Evolutionary conservation across 2,797 vertebrate species (phyloP).

Genomic region (Platyrinchus mystaceus): DNA sequence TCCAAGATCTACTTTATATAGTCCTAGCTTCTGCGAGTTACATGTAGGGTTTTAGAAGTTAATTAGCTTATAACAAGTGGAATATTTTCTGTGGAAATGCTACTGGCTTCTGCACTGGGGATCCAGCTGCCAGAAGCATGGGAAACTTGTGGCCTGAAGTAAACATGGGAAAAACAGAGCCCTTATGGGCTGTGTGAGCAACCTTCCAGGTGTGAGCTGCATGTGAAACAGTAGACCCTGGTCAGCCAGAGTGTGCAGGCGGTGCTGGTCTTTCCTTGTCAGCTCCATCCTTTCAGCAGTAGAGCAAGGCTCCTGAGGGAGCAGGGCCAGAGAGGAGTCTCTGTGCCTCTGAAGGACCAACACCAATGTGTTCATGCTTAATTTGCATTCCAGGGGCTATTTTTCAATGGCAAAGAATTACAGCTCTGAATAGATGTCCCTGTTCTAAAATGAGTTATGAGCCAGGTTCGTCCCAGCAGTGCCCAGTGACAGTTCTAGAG

Average conservation of each 20-base stretch:
- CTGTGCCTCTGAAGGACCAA: background rate
- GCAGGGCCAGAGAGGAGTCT: background rate
- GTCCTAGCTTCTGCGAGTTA: background rate
- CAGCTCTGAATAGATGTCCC: background rate
- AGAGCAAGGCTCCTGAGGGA: background rate
- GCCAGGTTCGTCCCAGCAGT: background rate
- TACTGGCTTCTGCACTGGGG: background rate
- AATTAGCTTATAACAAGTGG: background rate
- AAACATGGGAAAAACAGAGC: background rate
- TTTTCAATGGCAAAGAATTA: background rate
- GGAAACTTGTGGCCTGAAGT: background rate
- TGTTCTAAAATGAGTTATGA: background rate
- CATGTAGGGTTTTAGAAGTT: background rate
- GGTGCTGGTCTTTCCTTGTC: background rate
- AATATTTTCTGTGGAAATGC: background rate
- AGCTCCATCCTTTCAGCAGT: background rate
- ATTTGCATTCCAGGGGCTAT: background rate
- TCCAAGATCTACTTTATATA: background rate
- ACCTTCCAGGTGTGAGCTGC: background rate
- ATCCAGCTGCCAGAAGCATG: background rate
- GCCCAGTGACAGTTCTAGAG: background rate
- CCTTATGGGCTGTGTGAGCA: fast-evolving
- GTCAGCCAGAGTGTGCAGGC: fast-evolving
- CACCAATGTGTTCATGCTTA: background rate
- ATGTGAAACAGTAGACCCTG: background rate